phyloP scores from a whole-genome alignment of 1,140 invertebrate genomes.

The Calliopsis andreniformis region DNA sequence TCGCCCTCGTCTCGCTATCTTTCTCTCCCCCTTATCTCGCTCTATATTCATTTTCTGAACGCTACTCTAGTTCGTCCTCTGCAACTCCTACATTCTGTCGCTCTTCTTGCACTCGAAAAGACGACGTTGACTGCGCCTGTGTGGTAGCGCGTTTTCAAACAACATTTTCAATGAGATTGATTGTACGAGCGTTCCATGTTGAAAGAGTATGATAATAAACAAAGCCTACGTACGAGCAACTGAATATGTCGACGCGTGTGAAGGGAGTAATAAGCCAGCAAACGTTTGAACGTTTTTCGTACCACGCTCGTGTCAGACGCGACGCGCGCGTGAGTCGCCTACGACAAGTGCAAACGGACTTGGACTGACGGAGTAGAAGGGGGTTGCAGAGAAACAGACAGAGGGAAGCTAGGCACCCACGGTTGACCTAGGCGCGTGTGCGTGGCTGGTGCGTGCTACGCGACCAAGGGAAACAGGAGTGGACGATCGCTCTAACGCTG shows the following conservation, averaged over 20 bases:
- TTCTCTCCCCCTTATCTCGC: background rate
- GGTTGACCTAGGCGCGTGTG: constrained; percentile 45
- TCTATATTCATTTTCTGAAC: background rate
- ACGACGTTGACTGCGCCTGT: too few species aligned
- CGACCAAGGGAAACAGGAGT: background rate
- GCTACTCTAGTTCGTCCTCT: background rate
- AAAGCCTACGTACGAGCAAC: too few species aligned
- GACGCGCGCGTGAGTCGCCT: background rate
- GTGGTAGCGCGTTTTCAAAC: too few species aligned
- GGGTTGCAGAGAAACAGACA: constrained; percentile 10
- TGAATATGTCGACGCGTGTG: background rate
- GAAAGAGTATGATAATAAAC: too few species aligned
- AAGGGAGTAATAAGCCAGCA: background rate
- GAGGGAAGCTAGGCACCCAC: constrained; percentile 29
- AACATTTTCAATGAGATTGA: too few species aligned
- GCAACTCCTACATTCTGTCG: background rate
- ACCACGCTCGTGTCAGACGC: background rate
- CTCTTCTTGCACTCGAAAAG: too few species aligned
- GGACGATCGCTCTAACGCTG: background rate
- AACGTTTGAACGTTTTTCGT: background rate
- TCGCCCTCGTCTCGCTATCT: background rate
- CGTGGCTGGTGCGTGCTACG: constrained; percentile 28
- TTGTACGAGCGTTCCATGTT: too few species aligned
- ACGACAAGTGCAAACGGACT: constrained; percentile 29
- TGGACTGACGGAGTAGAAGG: background rate